Percentiles rank a stretch among this genome's conserved stretches.
phyloP scores from a whole-genome alignment of 2,113 vertebrate genomes.

The Columbina picui region DNA sequence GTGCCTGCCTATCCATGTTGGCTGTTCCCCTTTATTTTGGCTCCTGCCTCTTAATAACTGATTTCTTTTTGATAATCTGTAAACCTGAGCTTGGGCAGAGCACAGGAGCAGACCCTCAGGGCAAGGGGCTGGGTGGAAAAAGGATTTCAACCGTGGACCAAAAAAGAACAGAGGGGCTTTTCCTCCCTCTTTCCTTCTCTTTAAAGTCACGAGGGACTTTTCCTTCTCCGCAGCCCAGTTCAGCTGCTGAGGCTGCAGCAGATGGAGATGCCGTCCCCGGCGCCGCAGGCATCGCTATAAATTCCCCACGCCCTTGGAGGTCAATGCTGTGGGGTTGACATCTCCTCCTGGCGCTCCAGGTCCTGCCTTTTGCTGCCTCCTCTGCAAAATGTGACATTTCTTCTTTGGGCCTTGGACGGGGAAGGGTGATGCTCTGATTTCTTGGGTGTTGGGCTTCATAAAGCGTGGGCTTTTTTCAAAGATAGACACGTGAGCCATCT shows the following conservation, averaged over 20 bases:
- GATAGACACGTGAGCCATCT: not conserved
- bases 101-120: not conserved
- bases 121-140: not conserved
- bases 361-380: not conserved
- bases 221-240: not conserved
- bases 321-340: fast-evolving
- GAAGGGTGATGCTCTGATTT: not conserved
- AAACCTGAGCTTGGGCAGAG: fast-evolving
- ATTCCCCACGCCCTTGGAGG: not conserved
- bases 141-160: not conserved
- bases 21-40: not conserved
- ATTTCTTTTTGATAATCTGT: not conserved
- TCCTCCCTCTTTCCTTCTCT: not conserved
- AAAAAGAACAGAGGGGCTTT: not conserved
- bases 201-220: fast-evolving
- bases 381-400: fast-evolving
- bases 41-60: fast-evolving
- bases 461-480: not conserved
- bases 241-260: constrained; percentile 24
- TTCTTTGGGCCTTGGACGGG: not conserved
- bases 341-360: not conserved
- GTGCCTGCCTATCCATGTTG: fast-evolving
- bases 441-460: fast-evolving
- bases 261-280: not conserved
- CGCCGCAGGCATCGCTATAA: not conserved